Evolutionary conservation across 2,888 invertebrate species (phyloP), one percentile per base, ranked within the genome.

Genomic region (Agriopis leucophaearia): DNA sequence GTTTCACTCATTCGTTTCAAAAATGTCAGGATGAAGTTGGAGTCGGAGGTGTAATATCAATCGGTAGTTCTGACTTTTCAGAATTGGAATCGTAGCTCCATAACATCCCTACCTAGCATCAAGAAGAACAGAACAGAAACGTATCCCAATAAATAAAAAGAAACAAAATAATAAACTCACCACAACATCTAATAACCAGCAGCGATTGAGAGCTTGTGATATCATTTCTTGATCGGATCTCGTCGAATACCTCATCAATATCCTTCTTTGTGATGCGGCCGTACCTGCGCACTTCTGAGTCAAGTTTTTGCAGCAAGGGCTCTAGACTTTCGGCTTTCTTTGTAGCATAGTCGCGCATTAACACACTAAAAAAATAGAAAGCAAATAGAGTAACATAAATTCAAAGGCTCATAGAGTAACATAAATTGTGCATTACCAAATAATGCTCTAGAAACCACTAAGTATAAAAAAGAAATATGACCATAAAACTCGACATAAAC

Each of bases 121-220:
- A 1, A 27, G 27, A 1, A 27, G 1, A 4, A 27, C 5, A 5
- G 5, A 27, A 27, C 27, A 27, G 27, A 27, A 27, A 5, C 27
- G 5, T 2, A 27, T 4, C 27, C 27, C 27, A 27, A 47, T 16
- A 47, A 16, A 47, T 15, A 15, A 47, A 16, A 16, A 15, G 2
- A 42, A 42, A 36, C 36, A 8, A 6, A 8, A 6, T 8, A 36
- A 36, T 6, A 55, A 71, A 73, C 88, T 86, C 91, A 83, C 97
- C 98, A 84, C 97, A 98, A 86, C 97, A 97, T 81, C 97, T 94
- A 71, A 98, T 97, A 18, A 97, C 95, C 78, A 97, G 88, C 56
- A 97, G 83, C 0, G 97, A 97, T 78, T 97, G 97, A 42, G 97
- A 96, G 76, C 96, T 97, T 1, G 97, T 96, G 0, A 97, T 96